Base-by-base conservation (phyloP, 2,888 invertebrate genomes). In the Plebejus anna region DNA sequence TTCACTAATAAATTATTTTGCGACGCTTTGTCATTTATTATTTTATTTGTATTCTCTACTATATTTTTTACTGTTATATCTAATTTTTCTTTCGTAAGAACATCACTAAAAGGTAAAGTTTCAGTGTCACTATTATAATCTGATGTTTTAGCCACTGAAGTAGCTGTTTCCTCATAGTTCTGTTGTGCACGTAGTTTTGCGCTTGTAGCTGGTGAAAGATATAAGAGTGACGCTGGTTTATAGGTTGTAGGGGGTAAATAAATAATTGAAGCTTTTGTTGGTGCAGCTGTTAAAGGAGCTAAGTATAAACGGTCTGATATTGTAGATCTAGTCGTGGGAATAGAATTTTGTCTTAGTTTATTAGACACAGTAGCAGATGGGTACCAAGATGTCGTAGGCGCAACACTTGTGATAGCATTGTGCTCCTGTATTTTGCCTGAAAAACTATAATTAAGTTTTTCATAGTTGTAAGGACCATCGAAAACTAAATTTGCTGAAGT, bases 71-170 rank as follows among this genome's bases (percentile, higher is more conserved):
- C 89, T 2, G 90, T 90, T 42, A 87, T 82, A 77, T 92, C 91
- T 28, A 92, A 84, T 80, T 91, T 92, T 84, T 92, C 88, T 82
- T 90, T 91, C 4, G 91, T 91, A 75, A 92, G 81, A 78, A 92
- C 89, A 79, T 94, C 92, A 78, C 89, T 81, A 77, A 93, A 93
- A 16, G 89, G 85, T 81, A 90, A 80, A 78, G 92, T 92, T n/a
- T 89, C 88, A 75, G 81, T 82, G 77, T 86, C 86, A 51, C 83
- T 77, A 70, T 87, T 87, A 42, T 82, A 80, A 7, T 81, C 81
- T 38, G 85, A 83, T 75, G 85, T 84, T 81, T 86, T 85, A 3
- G 81, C 82, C 36, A 84, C 57, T n/a, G 85, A 79, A 78, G 32
- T 84, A 85, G 47, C 59, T 28, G 59, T 75, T 36, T 22, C 42